Evolutionary conservation across 2,888 invertebrate genomes (phyloP), one percentile per base, ranked within the genome.

Genomic region (Drosophila paranaensis): DNA sequence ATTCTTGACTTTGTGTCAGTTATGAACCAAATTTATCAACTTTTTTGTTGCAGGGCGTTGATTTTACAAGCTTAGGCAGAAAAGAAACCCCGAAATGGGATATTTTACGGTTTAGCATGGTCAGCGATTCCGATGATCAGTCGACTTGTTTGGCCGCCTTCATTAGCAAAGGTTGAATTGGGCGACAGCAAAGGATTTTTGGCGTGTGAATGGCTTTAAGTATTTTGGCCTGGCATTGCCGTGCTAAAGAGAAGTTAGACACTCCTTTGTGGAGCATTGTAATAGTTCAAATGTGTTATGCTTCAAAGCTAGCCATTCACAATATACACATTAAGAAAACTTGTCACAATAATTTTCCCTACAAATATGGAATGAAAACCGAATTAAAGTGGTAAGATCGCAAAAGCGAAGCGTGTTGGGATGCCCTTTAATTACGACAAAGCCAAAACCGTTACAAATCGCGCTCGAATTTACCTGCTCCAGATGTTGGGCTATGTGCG

Each of bases 401-500:
- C 81, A 63, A 63, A 63, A 42, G 66, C 70, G 53, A 56, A 46
- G 27, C 27, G 25, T 51, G 50, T 50, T 27, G 46, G 62, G 66
- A 53, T 75, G 76, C 66, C 51, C 70, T 77, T 83, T 77, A 83
- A 82, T 75, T 86, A 83, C 72, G 74, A 86, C 80, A 72, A 72
- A 81, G 79, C 76, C 79, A 77, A 90, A 90, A 90, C 90, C 91
- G 90, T 90, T 88, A 79, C 91, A 90, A 91, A 91, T 91, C 86
- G 90, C 81, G 86, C 90, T 90, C 84, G 81, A 91, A 90, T 90
- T 87, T 90, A 90, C 90, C 90, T 90, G 90, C 85, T 65, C 61
- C 67, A 71, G 70, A 65, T 70, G 65, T 33, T 43, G 46, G 11
- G 27, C 40, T 25, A 0, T 11, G 30, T n/a, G 6, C 39, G 39